Base-by-base conservation (phyloP, 2,113 vertebrate genomes). In the Silurus glanis region DNA sequence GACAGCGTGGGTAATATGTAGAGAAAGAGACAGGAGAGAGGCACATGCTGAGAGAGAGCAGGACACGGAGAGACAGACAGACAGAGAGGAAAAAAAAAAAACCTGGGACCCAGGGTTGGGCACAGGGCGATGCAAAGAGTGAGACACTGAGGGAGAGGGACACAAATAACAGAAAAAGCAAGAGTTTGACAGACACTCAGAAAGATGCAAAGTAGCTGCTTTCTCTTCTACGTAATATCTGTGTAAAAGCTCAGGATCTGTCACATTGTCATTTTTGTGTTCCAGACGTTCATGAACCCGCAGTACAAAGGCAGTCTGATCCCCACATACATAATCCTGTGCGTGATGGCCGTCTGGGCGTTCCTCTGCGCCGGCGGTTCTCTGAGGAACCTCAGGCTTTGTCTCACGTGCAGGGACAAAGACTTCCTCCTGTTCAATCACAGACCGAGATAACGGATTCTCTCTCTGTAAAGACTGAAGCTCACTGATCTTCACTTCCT, bases 391-490 rank as follows among this genome's bases (percentile, higher is more conserved):
- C 94, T 97, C 89, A 96, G 95, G 78, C 86, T 93, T 81, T 96
- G 94, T 89, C 93, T 96, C 56, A 95, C 95, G 82, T 96, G 95
- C 92, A 95, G 94, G 86, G 95, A 96, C 89, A 94, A 94, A 88
- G 95, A 96, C 93, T 96, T 97, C 89, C 93, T 96, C 85, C 93
- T 96, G 53, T 93, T 94, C 88, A 94, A 90, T 89, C 95, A 96
- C 88, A 93, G 94, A 83, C 91, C 95, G 81, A 96, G 95, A 95
- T 95, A 95, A 94, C 93, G 13, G 80, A 56, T 72, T 61, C 47
- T 85, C 72, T 53, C 58, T 37, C 37, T 87, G 25, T 84, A 87
- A 74, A 87, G 80, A 85, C 83, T 64, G 23, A 14, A 86, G n/a
- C 47, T 23, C 62, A 21, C 25, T 7, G 58, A 59, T 45, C 4